phyloP scores from a whole-genome alignment of 2,113 vertebrate species.

The Silurus glanis region DNA sequence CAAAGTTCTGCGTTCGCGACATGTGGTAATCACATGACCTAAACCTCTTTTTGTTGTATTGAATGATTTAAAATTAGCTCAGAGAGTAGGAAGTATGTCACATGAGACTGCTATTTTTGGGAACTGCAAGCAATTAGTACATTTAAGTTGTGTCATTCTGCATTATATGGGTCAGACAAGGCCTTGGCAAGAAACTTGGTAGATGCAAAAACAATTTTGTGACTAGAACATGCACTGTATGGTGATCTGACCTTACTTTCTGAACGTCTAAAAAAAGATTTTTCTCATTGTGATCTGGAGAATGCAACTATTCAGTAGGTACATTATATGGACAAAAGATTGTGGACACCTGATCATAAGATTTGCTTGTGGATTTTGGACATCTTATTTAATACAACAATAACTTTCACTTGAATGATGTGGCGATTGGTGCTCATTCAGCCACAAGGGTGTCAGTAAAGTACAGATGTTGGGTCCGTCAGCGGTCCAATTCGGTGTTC shows the following conservation, averaged over 20 bases:
- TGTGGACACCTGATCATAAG: no score
- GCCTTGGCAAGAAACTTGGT: neutral
- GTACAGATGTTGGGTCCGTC: no score
- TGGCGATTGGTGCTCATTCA: no score
- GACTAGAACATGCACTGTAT: neutral
- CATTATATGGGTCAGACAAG: slow-evolving; percentile 18
- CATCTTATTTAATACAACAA: no score
- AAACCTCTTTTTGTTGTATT: neutral
- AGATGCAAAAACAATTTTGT: neutral
- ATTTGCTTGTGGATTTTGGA: no score
- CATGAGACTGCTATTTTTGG: slow-evolving; percentile 26
- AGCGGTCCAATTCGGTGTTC: no score
- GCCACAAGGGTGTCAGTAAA: no score
- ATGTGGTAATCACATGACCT: neutral
- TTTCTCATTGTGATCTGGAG: no score
- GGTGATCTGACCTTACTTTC: neutral
- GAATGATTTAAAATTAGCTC: slow-evolving; percentile 29
- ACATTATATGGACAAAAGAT: no score
- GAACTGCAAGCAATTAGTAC: neutral
- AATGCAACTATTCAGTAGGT: neutral
- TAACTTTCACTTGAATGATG: no score
- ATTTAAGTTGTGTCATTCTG: slow-evolving; percentile 30
- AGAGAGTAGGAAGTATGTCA: neutral
- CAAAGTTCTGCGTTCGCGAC: neutral
- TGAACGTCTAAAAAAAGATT: neutral